Conservation (phyloP, 2,113 vertebrate genomes). For the Dipodomys merriami region DNA sequence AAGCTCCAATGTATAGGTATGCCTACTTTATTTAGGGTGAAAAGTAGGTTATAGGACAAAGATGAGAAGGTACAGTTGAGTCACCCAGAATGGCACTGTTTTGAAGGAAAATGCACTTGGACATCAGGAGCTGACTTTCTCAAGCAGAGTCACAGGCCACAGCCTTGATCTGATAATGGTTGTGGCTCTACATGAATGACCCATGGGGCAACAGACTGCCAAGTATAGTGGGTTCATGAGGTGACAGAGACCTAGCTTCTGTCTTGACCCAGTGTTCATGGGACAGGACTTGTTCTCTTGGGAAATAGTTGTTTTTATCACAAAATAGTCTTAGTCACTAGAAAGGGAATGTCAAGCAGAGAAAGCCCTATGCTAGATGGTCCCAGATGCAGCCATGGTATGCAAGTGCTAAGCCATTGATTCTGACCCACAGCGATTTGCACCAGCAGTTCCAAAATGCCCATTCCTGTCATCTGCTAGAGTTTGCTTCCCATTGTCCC, state of each 20-base stretch:
- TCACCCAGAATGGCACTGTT: neutral
- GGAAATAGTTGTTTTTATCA: neutral
- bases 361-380: neutral
- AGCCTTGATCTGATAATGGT: neutral
- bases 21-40: neutral
- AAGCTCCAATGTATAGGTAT: neutral
- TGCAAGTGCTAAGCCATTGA: neutral
- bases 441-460: rapidly evolving
- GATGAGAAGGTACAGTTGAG: neutral
- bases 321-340: neutral
- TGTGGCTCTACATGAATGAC: neutral
- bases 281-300: neutral
- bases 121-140: neutral
- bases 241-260: neutral
- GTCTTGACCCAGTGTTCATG: too few species aligned
- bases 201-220: neutral
- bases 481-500: neutral
- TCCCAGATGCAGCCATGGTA: neutral
- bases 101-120: too few species aligned
- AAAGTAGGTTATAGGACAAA: neutral
- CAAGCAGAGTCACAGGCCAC: neutral
- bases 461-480: too few species aligned
- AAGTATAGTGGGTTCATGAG: neutral
- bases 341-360: neutral
- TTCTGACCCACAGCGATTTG: neutral